Conservation (phyloP, 2,888 invertebrate species). For the Eurytoma adleriae region DNA sequence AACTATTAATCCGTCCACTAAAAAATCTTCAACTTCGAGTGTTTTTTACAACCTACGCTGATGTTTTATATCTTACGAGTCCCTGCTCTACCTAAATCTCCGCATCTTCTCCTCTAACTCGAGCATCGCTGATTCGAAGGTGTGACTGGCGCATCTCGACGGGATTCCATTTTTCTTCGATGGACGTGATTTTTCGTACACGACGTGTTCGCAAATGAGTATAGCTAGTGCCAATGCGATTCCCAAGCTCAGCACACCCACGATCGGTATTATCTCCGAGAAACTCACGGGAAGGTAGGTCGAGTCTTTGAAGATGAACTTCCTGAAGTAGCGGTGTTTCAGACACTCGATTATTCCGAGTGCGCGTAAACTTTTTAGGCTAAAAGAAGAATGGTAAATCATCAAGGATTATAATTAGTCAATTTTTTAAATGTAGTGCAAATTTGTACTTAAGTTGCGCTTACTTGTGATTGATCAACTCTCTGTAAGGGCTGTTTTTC, state of each 20-base stretch:
- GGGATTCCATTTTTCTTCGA: neutral
- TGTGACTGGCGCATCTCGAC: neutral
- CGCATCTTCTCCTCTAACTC: too few relatives aligned
- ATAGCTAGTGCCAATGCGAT: slow-evolving; percentile 1
- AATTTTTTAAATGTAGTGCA: too few relatives aligned
- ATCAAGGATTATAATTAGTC: too few relatives aligned
- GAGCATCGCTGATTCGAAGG: neutral
- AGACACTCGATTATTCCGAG: slow-evolving; percentile 42
- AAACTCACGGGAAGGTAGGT: slow-evolving; percentile 38
- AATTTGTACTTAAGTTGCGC: neutral
- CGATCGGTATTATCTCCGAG: slow-evolving; percentile 27
- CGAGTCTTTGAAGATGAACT: slow-evolving; percentile 21
- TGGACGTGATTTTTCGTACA: neutral
- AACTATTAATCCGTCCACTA: neutral
- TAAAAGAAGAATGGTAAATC: slow-evolving; percentile 30
- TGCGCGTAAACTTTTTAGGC: slow-evolving; percentile 39
- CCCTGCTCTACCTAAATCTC: too few relatives aligned
- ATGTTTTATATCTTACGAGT: too few relatives aligned
- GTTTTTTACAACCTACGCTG: too few relatives aligned
- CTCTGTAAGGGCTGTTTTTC: slow-evolving; percentile 55
- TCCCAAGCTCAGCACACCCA: slow-evolving; percentile 41
- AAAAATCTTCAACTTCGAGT: too few relatives aligned
- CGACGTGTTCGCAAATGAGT: slow-evolving; percentile 32
- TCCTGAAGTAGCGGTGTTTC: slow-evolving; percentile 29
- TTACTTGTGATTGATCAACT: slow-evolving; percentile 58